Evolutionary conservation across 2,113 vertebrate species (phyloP), one percentile per base, ranked within the genome.

Genomic region (Neoarius graeffei): DNA sequence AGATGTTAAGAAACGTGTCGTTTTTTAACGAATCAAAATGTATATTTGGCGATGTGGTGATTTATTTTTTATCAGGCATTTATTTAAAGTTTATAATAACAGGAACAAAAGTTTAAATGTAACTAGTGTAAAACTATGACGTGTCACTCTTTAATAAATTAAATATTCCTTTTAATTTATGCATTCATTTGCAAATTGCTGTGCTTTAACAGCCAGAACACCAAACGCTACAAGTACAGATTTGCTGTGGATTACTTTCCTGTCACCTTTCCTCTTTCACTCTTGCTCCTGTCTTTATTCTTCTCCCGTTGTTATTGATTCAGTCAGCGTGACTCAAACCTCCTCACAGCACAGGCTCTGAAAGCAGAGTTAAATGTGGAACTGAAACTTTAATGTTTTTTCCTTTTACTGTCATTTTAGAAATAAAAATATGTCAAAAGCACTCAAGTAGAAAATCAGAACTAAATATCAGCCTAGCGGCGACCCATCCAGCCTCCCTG

Each of bases 391-490:
- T 42, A 42, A 62, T 59, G 27, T 35, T 59, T 30, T 35, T 69
- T 84, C 11, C 52, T 73, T 69, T 73, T 56, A 73, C 69, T 30
- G 73, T 85, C 52, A 73, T 73, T n/a, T 15, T 15, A 50, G 17
- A 56, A 56, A 48, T 57, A 71, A 84, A 84, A 84, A 52, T 23
- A 23, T 56, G 30, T 85, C 52, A 76, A 60, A 85, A 62, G 57
- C 56, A 19, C 84, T 54, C 14, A 52, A 77, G 84, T 62, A 30
- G 84, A 85, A 85, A 59, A 62, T 77, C 74, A 35, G 62, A 67
- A 23, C 74, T 30, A 30, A 52, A 77, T 54, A 52, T 1, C 5
- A 54, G 48, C 7, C 59, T 77, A 66, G 59, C 5, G 59, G 73
- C n/a, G 42, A 79, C 74, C 74, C 42, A 35, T n/a, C 56, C 71